Conservation (phyloP, 1,140 invertebrate genomes). For the Archivesica marissinica region DNA sequence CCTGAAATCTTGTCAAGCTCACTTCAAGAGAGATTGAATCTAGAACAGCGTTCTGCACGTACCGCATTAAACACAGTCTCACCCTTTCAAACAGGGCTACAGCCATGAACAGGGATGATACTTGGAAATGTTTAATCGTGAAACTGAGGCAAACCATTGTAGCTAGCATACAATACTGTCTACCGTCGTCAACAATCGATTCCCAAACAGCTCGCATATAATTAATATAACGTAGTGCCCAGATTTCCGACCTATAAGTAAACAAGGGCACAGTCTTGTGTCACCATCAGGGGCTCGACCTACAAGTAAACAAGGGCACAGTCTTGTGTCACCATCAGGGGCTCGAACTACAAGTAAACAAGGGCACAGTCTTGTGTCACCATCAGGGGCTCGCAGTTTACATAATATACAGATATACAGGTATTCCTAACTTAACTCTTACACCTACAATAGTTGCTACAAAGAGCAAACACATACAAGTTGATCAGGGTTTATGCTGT, state of each 20-base stretch:
- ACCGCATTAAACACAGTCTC: conserved; percentile 17
- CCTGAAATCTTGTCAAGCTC: conserved; percentile 1
- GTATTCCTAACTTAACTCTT: no score
- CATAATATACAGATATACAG: no score
- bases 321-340: no score
- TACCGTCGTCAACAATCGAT: conserved; percentile 21
- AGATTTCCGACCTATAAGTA: conserved; percentile 4
- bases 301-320: no score
- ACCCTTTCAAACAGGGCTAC: neutral
- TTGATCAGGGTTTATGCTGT: no score
- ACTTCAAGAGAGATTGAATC: neutral
- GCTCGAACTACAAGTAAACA: conserved; percentile 23
- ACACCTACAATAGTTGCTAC: no score
- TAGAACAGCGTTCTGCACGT: neutral
- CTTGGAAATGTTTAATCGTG: conserved; percentile 15
- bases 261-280: no score
- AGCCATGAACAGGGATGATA: conserved; percentile 17
- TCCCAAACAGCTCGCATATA: neutral
- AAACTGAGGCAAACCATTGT: conserved; percentile 44
- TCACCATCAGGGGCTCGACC: neutral
- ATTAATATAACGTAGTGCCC: neutral
- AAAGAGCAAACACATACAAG: no score
- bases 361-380: no score
- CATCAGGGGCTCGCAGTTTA: neutral
- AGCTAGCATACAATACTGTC: conserved; percentile 42